phyloP scores from a whole-genome alignment of 2,113 vertebrate genomes.

The Phyllopteryx taeniolatus region DNA sequence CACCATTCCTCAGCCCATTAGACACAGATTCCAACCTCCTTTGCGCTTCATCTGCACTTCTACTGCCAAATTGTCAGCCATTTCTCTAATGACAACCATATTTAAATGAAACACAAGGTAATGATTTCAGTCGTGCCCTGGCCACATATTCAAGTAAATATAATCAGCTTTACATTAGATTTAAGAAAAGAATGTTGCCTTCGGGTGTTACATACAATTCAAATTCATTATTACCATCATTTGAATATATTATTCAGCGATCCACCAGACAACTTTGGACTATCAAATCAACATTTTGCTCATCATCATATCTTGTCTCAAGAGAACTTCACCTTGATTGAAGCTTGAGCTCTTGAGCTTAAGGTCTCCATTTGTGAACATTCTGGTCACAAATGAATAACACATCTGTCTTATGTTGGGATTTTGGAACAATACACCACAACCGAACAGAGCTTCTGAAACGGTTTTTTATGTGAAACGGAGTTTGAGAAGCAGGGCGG shows the following conservation, averaged over 20 bases:
- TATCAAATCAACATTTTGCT: too few species aligned
- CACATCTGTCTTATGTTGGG: not conserved
- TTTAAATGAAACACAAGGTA: not conserved
- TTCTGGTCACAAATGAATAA: not conserved
- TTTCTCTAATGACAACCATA: not conserved
- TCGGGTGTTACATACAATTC: too few species aligned
- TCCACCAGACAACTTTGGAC: too few species aligned
- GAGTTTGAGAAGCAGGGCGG: constrained; percentile 38
- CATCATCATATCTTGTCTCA: too few species aligned
- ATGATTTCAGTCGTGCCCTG: not conserved
- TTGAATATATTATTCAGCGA: too few species aligned
- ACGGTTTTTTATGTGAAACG: not conserved
- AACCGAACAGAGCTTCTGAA: not conserved
- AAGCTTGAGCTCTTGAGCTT: too few species aligned
- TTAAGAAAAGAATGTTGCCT: too few species aligned
- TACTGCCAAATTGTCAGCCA: not conserved
- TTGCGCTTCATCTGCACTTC: not conserved
- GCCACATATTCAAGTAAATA: not conserved
- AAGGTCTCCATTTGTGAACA: not conserved
- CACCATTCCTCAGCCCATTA: not conserved
- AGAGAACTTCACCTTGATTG: too few species aligned
- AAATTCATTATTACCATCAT: too few species aligned
- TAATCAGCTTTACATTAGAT: too few species aligned
- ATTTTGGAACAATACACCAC: not conserved
- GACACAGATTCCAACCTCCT: not conserved